Conservation (phyloP, 30 jellyfish, hydroid and myxozoan species). For the Chironex yamaguchii region DNA sequence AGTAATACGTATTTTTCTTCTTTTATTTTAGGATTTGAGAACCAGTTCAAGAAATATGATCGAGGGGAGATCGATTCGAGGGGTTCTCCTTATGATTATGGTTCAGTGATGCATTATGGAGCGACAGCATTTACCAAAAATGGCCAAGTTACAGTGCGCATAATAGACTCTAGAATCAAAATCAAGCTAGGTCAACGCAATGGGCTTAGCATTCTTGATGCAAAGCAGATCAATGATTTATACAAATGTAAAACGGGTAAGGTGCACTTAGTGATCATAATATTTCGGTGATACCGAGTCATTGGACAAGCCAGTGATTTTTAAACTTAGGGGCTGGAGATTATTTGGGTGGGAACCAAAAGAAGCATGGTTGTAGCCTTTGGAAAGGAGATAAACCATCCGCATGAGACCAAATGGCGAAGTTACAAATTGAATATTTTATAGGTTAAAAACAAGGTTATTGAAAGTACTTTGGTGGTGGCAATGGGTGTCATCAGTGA, state of each 20-base stretch:
- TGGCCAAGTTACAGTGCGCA: conserved; percentile 65
- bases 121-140: conserved; percentile 77
- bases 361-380: too few relatives aligned
- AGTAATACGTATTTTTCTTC: too few relatives aligned
- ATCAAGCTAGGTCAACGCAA: conserved; percentile 69
- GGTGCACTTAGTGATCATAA: not conserved
- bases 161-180: conserved; percentile 33
- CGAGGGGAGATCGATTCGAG: conserved; percentile 76
- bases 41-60: conserved; percentile 80
- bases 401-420: too few relatives aligned
- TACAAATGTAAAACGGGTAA: conserved; percentile 78
- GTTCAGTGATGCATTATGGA: conserved; percentile 90
- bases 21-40: conserved; percentile 68
- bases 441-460: too few relatives aligned
- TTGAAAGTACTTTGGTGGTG: too few relatives aligned
- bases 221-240: conserved; percentile 59
- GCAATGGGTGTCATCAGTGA: too few relatives aligned
- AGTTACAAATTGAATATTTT: too few relatives aligned
- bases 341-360: too few relatives aligned
- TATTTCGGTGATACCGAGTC: too few relatives aligned
- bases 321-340: too few relatives aligned
- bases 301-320: too few relatives aligned
- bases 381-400: too few relatives aligned
- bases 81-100: conserved; percentile 85
- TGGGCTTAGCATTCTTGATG: conserved; percentile 74